Conservation (phyloP, 2,888 invertebrate genomes). For the Pogonocherus hispidulus region DNA sequence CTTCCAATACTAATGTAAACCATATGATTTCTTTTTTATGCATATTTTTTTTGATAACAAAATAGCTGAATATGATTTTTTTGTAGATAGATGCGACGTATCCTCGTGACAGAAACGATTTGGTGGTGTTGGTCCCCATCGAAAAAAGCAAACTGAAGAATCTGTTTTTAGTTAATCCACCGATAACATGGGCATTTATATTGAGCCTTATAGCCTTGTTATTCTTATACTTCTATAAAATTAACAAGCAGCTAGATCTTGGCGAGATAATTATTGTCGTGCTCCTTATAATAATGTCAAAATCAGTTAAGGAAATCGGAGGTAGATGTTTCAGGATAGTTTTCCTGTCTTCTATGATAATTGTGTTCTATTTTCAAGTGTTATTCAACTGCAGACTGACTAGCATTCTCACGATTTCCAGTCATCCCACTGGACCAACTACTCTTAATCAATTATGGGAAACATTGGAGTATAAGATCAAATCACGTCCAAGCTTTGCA, state of each 20-base stretch:
- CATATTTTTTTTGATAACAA: too few relatives aligned
- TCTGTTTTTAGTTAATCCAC: neutral
- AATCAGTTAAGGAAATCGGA: constrained; percentile 7
- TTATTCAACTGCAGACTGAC: constrained; percentile 7
- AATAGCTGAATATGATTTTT: neutral
- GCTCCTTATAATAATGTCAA: neutral
- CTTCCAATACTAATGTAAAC: too few relatives aligned
- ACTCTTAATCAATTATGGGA: neutral
- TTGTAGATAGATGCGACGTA: constrained; percentile 12
- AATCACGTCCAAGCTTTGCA: neutral
- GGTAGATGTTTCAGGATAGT: constrained; percentile 1
- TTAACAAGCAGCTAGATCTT: neutral
- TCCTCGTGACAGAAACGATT: constrained; percentile 4
- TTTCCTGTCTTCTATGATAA: constrained; percentile 8
- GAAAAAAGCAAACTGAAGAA: neutral
- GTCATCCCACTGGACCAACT: neutral
- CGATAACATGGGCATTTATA: neutral
- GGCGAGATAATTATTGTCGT: neutral
- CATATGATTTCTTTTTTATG: too few relatives aligned
- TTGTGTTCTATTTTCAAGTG: constrained; percentile 5
- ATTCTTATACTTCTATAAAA: neutral
- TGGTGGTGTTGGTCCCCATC: constrained; percentile 14
- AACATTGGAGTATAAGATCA: neutral
- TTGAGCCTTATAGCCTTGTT: neutral
- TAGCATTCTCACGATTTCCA: constrained; percentile 7